Evolutionary conservation across 2,113 vertebrate genomes (phyloP).

Genomic region (Calyptommatus sinebrachiatus): DNA sequence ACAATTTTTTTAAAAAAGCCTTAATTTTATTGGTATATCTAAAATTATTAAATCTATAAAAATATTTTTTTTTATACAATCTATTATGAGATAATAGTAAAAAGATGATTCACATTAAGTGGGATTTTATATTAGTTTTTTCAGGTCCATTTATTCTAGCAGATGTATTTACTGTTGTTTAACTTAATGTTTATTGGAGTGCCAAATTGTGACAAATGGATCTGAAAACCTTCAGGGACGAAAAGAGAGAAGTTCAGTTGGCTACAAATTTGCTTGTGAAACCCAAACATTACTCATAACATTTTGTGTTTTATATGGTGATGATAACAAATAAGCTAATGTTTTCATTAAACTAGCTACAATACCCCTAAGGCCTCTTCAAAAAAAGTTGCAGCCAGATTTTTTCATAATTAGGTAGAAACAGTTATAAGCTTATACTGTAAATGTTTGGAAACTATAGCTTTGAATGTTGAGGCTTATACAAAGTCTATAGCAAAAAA

Average conservation of each 20-base stretch:
- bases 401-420: no score
- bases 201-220: not conserved
- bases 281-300: not conserved
- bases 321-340: not conserved
- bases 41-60: no score
- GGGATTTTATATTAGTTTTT: not conserved
- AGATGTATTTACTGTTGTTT: not conserved
- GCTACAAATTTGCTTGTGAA: not conserved
- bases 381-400: not conserved
- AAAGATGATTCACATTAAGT: not conserved
- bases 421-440: no score
- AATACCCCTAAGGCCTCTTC: not conserved
- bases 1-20: no score
- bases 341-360: not conserved
- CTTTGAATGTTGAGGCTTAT: no score
- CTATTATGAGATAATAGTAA: no score
- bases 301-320: not conserved
- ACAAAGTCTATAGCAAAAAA: no score
- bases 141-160: not conserved
- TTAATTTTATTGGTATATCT: no score
- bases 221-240: not conserved
- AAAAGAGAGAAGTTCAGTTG: not conserved
- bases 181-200: not conserved
- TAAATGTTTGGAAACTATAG: no score
- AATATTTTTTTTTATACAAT: no score